phyloP scores from a whole-genome alignment of 1,140 invertebrate species.

The Zaprionus ornatus region DNA sequence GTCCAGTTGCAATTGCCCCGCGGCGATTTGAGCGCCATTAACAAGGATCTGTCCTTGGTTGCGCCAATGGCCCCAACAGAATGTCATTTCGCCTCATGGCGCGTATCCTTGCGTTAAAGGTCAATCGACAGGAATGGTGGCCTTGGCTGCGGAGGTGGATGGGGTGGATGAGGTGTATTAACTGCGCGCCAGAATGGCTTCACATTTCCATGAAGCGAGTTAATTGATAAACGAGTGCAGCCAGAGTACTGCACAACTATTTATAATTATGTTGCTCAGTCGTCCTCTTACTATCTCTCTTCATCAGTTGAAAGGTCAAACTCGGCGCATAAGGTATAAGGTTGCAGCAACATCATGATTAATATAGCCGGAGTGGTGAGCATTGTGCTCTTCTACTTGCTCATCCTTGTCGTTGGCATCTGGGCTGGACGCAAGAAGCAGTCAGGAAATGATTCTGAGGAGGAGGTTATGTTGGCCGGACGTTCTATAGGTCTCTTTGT shows the following conservation, averaged over 20 bases:
- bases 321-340: conserved; percentile 41
- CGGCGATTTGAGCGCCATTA: conserved; percentile 55
- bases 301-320: conserved; percentile 58
- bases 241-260: conserved; percentile 12
- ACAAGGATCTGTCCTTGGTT: conserved; percentile 37
- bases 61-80: not conserved
- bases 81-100: conserved; percentile 10
- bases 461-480: conserved; percentile 98
- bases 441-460: conserved; percentile 92
- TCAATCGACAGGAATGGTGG: conserved; percentile 31
- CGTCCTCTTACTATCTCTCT: conserved; percentile 22
- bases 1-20: conserved; percentile 7
- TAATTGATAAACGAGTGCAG: conserved; percentile 49
- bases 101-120: conserved; percentile 63
- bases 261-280: conserved; percentile 27
- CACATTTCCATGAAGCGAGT: conserved; percentile 62
- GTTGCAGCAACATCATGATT: conserved; percentile 88
- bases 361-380: conserved; percentile 96
- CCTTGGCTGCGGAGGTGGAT: conserved; percentile 5
- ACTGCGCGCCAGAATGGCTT: conserved; percentile 48
- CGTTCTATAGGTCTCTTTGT: conserved; percentile 97
- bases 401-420: conserved; percentile 96
- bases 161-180: not conserved
- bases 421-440: conserved; percentile 97
- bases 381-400: conserved; percentile 96